A percentile compares a stretch with the other conserved stretches of the same genome.
These are phyloP conservation scores for Halisarca cf. caerulea DNA, from an alignment of 37 sponge, comb jelly and placozoan species.

Conservation along the genomic window DNA sequence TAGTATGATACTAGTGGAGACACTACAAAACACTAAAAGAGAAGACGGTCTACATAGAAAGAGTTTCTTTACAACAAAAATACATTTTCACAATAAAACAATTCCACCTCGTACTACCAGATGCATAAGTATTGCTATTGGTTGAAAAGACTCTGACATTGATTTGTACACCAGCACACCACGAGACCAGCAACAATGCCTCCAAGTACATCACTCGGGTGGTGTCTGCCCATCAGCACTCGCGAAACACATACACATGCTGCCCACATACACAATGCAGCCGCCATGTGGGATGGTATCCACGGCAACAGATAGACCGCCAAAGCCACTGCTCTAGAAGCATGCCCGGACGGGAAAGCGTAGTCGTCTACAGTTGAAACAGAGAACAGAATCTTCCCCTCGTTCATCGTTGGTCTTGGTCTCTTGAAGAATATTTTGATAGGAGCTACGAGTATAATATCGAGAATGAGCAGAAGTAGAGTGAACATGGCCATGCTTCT, in stretches of 20 bases:
- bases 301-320: conserved; percentile 67
- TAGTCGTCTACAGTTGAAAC: conserved; percentile 75
- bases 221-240: conserved; percentile 76
- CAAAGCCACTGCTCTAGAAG: conserved; percentile 77
- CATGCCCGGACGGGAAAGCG: conserved; percentile 94
- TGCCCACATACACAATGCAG: conserved; percentile 58
- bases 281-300: neutral
- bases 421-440: conserved; percentile 78
- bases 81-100: too few relatives aligned
- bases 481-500: conserved; percentile 21
- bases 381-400: conserved; percentile 59
- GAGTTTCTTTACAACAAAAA: too few relatives aligned
- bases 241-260: conserved; percentile 66
- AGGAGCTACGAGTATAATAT: conserved; percentile 71
- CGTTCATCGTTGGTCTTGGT: conserved; percentile 66
- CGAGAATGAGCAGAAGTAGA: conserved; percentile 55
- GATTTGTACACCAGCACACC: neutral
- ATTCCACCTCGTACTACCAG: too few relatives aligned
- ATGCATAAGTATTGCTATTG: neutral
- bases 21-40: too few relatives aligned
- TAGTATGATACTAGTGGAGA: too few relatives aligned
- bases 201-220: conserved; percentile 67
- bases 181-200: conserved; percentile 66
- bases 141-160: neutral
- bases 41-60: too few relatives aligned